A percentile compares a stretch with the other conserved stretches of the same genome.
Conservation (phyloP, 1,140 invertebrate genomes). For the Orchesella cincta region DNA sequence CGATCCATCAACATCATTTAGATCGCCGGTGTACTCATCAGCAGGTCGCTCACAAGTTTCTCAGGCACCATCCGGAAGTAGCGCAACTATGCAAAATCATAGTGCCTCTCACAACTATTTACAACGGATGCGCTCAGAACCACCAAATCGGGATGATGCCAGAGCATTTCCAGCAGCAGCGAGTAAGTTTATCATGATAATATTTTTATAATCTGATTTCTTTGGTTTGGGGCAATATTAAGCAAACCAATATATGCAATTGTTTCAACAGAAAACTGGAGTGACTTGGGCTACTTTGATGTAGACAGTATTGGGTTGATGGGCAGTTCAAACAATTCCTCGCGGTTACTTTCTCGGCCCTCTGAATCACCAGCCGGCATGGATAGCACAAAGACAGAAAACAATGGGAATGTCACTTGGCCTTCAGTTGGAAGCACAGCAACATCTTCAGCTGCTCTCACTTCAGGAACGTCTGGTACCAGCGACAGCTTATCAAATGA, state of each 20-base stretch:
- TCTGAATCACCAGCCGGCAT: not conserved
- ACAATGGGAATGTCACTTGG: not conserved
- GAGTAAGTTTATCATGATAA: not conserved
- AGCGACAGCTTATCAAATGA: not conserved
- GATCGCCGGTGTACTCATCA: not conserved
- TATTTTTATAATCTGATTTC: not conserved
- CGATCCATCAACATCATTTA: not conserved
- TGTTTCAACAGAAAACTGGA: not conserved
- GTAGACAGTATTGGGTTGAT: not conserved
- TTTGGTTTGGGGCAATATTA: too few relatives aligned
- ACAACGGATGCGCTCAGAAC: conserved; percentile 42
- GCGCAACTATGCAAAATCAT: conserved; percentile 15
- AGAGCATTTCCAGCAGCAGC: not conserved
- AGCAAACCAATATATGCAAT: not conserved
- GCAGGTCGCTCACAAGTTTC: not conserved
- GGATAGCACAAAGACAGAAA: not conserved
- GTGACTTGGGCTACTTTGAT: not conserved
- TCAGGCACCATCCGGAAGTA: conserved; percentile 32
- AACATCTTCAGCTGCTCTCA: not conserved
- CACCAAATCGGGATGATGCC: conserved; percentile 4
- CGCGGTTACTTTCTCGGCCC: not conserved
- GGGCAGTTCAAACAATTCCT: too few relatives aligned
- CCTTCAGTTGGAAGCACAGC: not conserved
- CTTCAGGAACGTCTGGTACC: not conserved
- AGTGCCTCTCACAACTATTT: conserved; percentile 28